Evolutionary conservation across 92 coral and sea anemone genomes (phyloP).

Genomic region (Siderastrea radians): DNA sequence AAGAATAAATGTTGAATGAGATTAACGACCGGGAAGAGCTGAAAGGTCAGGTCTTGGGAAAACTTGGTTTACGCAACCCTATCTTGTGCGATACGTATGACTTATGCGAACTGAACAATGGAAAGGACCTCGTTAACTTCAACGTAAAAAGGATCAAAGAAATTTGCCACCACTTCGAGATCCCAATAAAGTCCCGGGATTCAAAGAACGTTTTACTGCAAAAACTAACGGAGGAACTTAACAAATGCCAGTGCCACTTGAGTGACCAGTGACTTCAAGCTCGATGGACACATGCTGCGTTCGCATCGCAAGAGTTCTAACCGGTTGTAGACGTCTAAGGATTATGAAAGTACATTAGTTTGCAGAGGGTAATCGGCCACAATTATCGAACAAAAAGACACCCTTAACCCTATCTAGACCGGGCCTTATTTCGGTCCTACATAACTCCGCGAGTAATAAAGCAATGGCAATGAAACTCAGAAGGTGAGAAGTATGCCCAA

Average conservation of each 20-base stretch:
- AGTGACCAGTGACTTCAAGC: no score
- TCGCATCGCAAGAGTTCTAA: no score
- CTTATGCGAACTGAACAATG: slow-evolving; percentile 12
- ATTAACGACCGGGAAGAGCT: slow-evolving; percentile 11
- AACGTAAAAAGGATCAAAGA: slow-evolving; percentile 37
- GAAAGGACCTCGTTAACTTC: slow-evolving; percentile 22
- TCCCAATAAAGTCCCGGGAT: slow-evolving; percentile 35
- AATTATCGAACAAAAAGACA: no score
- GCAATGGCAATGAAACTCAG: no score
- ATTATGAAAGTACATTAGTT: no score
- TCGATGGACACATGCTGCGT: no score
- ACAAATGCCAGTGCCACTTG: slow-evolving; percentile 5
- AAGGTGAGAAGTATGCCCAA: no score
- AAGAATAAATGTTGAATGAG: slow-evolving; percentile 21
- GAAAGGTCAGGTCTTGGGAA: not conserved
- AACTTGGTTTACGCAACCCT: slow-evolving; percentile 8
- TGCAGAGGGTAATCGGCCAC: no score
- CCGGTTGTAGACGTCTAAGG: no score
- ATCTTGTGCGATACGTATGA: slow-evolving; percentile 7
- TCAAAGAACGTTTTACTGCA: slow-evolving; percentile 14
- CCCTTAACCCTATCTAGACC: no score
- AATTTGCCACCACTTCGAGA: slow-evolving; percentile 29
- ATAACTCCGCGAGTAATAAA: no score
- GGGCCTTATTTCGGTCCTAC: no score
- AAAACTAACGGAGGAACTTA: slow-evolving; percentile 11